Evolutionary conservation across 2,888 invertebrate species (phyloP), one percentile per base, ranked within the genome.

Genomic region (Drosophila antonietae): DNA sequence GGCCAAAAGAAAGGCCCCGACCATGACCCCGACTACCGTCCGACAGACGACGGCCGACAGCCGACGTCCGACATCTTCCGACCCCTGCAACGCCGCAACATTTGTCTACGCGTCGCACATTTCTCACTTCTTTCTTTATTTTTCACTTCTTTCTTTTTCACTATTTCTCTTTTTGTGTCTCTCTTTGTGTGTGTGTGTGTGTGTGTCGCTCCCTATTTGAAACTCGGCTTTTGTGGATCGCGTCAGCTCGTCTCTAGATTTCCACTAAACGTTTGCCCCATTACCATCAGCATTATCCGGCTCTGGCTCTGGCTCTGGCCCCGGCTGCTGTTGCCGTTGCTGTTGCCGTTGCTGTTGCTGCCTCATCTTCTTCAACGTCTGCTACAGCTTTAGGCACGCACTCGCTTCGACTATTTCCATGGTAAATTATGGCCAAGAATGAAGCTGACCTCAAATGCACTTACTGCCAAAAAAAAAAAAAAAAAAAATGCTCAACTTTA

Each of bases 361-460:
- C 52, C 12, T 33, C 46, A 37, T 20, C 58, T 18, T 18, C 37
- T 41, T 41, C 53, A 12, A n/a, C 10, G 35, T 57, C 47, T 53
- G 43, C 39, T 1, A 28, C 55, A 55, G 61, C 69, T 71, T 79
- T 77, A 63, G 77, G 66, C 77, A 77, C 77, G 80, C 77, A 79
- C 80, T 75, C 62, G 68, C 56, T n/a, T 28, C 57, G 64, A 60
- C 66, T 77, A 62, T 78, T 60, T 83, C 66, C 73, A 84, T 62
- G 87, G 84, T 70, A 81, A 73, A 83, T 84, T 83, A 84, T 72
- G 73, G 71, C 60, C 66, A 66, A 61, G 59, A 83, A 60, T 70
- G 83, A 80, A 66, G 78, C 64, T 80, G 78, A 78, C 78, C 78
- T 78, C 67, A 78, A 78, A 78, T 73, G 78, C 81, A 78, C 80